Evolutionary conservation across 2,797 vertebrate species (phyloP).

Genomic region (Bradypodion pumilum): DNA sequence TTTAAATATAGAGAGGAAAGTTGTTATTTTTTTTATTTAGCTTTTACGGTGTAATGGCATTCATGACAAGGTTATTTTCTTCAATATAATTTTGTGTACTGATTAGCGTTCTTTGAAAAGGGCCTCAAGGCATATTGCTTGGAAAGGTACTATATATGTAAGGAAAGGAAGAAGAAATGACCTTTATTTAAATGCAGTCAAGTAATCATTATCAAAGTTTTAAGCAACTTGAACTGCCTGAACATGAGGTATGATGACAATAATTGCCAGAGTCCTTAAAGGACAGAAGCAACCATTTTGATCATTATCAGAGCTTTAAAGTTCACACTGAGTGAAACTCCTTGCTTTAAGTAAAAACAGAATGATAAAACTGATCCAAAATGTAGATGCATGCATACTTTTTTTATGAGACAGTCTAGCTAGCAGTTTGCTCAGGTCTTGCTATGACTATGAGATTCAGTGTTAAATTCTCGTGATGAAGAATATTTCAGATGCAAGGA

Average conservation of each 20-base stretch:
- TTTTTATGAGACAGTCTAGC: too few species aligned
- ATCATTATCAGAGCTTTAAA: slow-evolving; percentile 66
- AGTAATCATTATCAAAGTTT: slow-evolving; percentile 80
- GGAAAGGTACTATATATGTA: slow-evolving; percentile 65
- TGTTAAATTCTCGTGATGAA: too few species aligned
- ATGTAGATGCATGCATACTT: too few species aligned
- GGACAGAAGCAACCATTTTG: slow-evolving; percentile 68
- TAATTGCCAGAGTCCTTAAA: slow-evolving; percentile 74
- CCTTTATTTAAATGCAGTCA: slow-evolving; percentile 76
- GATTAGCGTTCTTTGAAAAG: slow-evolving; percentile 78
- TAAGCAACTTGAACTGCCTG: slow-evolving; percentile 76
- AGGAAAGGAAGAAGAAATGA: slow-evolving; percentile 69
- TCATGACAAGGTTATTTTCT: slow-evolving; percentile 80
- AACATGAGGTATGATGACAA: slow-evolving; percentile 72
- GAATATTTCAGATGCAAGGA: too few species aligned
- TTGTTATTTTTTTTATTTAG: slow-evolving; percentile 82
- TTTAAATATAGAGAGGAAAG: slow-evolving; percentile 76
- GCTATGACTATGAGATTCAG: too few species aligned
- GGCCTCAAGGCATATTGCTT: slow-evolving; percentile 69
- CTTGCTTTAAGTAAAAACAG: slow-evolving; percentile 47
- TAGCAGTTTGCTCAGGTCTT: too few species aligned
- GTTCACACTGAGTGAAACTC: slow-evolving; percentile 56
- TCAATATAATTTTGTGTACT: slow-evolving; percentile 78
- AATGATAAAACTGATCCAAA: slow-evolving; percentile 29
- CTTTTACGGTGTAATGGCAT: slow-evolving; percentile 79